Conservation (phyloP, 1,140 invertebrate species). For the Polyergus mexicanus region DNA sequence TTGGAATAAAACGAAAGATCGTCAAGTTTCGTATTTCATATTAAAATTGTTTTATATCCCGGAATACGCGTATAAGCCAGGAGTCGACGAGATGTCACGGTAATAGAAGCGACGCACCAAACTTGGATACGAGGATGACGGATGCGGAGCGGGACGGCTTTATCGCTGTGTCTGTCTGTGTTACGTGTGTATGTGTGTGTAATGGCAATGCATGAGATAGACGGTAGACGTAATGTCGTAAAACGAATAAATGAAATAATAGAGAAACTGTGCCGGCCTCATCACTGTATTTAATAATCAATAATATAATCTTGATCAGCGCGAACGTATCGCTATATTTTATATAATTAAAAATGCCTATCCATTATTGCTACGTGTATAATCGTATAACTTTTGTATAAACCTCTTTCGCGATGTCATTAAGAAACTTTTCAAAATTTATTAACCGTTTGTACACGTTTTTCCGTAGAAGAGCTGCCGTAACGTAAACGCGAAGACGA, state of each 20-base stretch:
- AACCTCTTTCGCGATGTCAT: neutral
- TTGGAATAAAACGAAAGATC: neutral
- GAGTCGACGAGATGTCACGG: neutral
- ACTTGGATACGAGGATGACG: constrained; percentile 31
- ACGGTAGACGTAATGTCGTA: neutral
- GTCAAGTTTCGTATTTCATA: neutral
- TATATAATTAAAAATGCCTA: constrained; percentile 15
- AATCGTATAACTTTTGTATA: neutral
- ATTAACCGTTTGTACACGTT: neutral
- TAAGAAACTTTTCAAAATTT: constrained; percentile 22
- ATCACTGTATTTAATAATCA: constrained; percentile 12
- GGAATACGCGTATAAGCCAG: neutral
- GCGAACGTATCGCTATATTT: constrained; percentile 8
- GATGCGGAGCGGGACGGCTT: constrained; percentile 1
- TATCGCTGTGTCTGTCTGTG: neutral
- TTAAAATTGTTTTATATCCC: constrained; percentile 48
- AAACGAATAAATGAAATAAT: constrained; percentile 41
- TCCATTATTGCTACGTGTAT: neutral
- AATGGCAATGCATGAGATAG: constrained; percentile 40
- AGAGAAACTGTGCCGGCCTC: neutral
- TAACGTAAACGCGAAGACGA: neutral
- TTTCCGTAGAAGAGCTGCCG: neutral
- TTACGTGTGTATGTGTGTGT: no score
- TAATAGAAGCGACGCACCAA: neutral
- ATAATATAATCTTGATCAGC: constrained; percentile 33